phyloP scores from a whole-genome alignment of 2,797 vertebrate genomes.

The Sebastolobus alascanus region DNA sequence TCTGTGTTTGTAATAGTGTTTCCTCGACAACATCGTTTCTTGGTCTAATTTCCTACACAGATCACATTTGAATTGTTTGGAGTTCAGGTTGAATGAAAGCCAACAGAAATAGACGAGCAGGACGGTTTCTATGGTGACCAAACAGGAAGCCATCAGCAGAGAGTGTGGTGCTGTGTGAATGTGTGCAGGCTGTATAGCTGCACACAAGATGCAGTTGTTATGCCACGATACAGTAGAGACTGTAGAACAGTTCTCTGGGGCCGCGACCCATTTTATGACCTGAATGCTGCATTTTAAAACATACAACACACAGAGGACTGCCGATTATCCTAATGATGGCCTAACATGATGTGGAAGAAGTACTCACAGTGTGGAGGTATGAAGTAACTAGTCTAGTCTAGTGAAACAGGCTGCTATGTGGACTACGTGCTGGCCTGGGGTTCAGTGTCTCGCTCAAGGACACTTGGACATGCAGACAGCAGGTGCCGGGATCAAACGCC shows the following conservation, averaged over 20 bases:
- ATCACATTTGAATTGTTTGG: background rate
- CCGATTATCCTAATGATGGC: too few species aligned
- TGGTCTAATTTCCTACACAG: too few species aligned
- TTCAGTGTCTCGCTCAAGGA: background rate
- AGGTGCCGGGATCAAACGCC: too few species aligned
- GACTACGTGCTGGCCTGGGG: background rate
- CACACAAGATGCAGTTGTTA: too few species aligned
- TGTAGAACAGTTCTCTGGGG: background rate
- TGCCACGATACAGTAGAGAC: background rate
- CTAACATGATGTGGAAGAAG: too few species aligned
- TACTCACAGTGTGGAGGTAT: background rate
- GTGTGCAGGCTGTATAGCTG: too few species aligned
- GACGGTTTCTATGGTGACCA: too few species aligned
- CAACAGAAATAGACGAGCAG: slow-evolving; percentile 16
- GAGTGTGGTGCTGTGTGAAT: too few species aligned
- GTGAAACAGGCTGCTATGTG: background rate
- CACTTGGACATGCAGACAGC: background rate
- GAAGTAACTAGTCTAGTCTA: background rate
- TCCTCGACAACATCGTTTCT: background rate
- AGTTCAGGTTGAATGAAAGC: slow-evolving; percentile 6
- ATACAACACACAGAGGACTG: slow-evolving; percentile 48
- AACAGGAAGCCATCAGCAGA: background rate
- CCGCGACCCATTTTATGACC: slow-evolving; percentile 33
- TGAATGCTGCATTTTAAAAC: slow-evolving; percentile 34
- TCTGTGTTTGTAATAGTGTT: background rate